Percentiles rank a stretch among this genome's conserved stretches.
phyloP scores from a whole-genome alignment of 2,888 invertebrate genomes.

The Baccha elongata region DNA sequence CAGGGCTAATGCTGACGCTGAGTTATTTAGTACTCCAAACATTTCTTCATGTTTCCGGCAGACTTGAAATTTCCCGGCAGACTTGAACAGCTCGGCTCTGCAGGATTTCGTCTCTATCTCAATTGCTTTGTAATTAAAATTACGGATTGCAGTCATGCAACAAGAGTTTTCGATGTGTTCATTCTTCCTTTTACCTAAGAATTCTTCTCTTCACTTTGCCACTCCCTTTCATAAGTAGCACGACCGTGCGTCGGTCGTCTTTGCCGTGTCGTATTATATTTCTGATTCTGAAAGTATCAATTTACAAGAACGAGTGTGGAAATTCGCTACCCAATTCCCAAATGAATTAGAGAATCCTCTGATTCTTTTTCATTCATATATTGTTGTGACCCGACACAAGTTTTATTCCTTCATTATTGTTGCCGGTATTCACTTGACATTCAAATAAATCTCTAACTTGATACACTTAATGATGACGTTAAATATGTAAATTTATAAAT shows the following conservation, averaged over 20 bases:
- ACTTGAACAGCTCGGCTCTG: too few relatives aligned
- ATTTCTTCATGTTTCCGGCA: too few relatives aligned
- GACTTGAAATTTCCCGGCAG: too few relatives aligned
- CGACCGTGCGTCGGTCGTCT: constrained; percentile 13
- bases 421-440: constrained; percentile 22
- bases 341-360: constrained; percentile 51
- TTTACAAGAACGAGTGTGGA: constrained; percentile 61
- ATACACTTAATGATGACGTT: constrained; percentile 26
- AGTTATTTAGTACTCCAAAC: too few relatives aligned
- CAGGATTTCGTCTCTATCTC: too few relatives aligned
- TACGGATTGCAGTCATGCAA: too few relatives aligned
- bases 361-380: constrained; percentile 45
- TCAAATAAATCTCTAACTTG: constrained; percentile 46
- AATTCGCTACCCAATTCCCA: constrained; percentile 65
- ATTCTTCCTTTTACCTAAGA: too few relatives aligned
- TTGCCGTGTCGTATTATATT: constrained; percentile 53
- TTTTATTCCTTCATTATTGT: constrained; percentile 28
- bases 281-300: constrained; percentile 58
- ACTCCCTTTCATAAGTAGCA: constrained; percentile 34
- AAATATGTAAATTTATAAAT: constrained; percentile 19
- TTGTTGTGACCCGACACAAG: constrained; percentile 1
- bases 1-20: too few relatives aligned
- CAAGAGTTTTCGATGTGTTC: too few relatives aligned
- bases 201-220: too few relatives aligned
- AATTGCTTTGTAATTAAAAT: too few relatives aligned